phyloP scores from a whole-genome alignment of 1,140 invertebrate genomes.

The Trachymyrmex cornetzi region DNA sequence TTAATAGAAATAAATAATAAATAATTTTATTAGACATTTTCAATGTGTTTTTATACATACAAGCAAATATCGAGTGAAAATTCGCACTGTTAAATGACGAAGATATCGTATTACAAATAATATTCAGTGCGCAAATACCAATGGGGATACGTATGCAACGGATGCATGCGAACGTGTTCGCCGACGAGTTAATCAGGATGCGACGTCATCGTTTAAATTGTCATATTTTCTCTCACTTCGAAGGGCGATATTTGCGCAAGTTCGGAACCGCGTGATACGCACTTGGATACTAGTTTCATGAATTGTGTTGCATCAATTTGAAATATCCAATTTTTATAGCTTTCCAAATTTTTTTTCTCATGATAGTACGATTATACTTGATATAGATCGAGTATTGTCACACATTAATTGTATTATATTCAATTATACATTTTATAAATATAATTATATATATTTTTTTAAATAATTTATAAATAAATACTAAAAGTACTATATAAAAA shows the following conservation, averaged over 20 bases:
- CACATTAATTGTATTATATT: not conserved
- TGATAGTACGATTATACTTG: not conserved
- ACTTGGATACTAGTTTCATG: not conserved
- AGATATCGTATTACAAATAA: conserved; percentile 41
- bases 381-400: not conserved
- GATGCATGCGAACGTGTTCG: conserved; percentile 61
- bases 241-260: conserved; percentile 66
- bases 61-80: not conserved
- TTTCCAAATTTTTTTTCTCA: not conserved
- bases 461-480: not conserved
- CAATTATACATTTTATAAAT: not conserved
- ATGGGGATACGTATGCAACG: conserved; percentile 46
- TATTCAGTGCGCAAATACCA: conserved; percentile 56
- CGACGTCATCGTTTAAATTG: conserved; percentile 73
- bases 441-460: too few species aligned
- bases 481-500: not conserved
- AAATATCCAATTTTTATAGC: not conserved
- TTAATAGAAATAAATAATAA: not conserved
- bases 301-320: not conserved
- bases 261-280: conserved; percentile 20
- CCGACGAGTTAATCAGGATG: conserved; percentile 73
- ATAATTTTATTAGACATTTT: not conserved
- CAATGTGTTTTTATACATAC: not conserved
- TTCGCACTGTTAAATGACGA: conserved; percentile 1
- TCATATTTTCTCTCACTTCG: conserved; percentile 70